These are phyloP conservation scores for Bimastos eiseni DNA, from an alignment of 2,888 invertebrate species.

Conservation along the genomic window DNA sequence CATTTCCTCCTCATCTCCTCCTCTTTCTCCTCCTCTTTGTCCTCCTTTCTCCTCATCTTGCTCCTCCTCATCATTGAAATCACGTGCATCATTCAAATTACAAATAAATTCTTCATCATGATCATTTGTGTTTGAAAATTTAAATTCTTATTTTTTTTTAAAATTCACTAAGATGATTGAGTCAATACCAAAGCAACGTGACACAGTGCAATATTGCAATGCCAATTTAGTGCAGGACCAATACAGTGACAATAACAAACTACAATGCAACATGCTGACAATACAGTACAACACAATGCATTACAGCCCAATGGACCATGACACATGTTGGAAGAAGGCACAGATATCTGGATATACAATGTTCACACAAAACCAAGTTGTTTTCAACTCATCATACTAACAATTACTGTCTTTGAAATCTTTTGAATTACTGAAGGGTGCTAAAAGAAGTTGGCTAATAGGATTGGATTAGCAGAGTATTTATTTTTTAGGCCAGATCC, in stretches of 20 bases:
- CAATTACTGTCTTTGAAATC: background rate
- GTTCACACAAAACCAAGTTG: background rate
- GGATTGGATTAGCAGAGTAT: background rate
- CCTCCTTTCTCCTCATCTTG: background rate
- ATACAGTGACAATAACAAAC: background rate
- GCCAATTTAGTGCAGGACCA: background rate
- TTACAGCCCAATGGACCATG: background rate
- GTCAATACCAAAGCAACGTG: too few species aligned
- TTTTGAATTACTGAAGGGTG: background rate
- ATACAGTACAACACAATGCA: background rate
- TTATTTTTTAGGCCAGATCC: conserved; percentile 24
- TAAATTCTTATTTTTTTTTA: too few species aligned
- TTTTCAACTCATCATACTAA: background rate
- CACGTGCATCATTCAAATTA: background rate
- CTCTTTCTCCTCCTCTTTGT: too few species aligned
- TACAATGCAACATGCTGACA: background rate
- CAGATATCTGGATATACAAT: background rate
- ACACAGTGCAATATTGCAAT: too few species aligned
- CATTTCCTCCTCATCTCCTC: background rate
- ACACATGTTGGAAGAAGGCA: background rate
- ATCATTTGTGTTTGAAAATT: background rate
- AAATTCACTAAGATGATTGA: too few species aligned
- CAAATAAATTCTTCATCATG: background rate
- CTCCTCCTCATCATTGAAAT: background rate
- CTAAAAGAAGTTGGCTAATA: background rate